Conservation (phyloP, 1,140 invertebrate genomes). For the Tetragnatha versicolor region DNA sequence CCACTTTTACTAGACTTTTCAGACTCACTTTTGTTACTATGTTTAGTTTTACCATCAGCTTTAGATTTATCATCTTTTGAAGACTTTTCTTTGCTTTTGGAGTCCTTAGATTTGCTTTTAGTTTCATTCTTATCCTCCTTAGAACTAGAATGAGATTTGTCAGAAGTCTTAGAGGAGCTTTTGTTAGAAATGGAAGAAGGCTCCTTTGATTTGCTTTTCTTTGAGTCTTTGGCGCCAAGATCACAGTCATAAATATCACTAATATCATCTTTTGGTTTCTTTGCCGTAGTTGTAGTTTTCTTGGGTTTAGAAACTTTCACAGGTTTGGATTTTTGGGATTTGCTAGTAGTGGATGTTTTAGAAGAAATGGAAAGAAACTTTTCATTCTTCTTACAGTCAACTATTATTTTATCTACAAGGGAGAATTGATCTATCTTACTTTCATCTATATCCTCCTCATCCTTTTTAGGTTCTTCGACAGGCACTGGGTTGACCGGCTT, state of each 20-base stretch:
- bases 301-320: not conserved
- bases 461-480: not conserved
- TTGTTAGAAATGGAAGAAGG: not conserved
- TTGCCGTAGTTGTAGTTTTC: no score
- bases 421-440: conserved; percentile 62
- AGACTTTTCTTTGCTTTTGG: conserved; percentile 5
- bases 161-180: not conserved
- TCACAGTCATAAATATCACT: no score
- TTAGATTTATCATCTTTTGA: conserved; percentile 33
- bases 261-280: no score
- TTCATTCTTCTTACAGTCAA: conserved; percentile 56
- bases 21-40: not conserved
- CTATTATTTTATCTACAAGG: conserved; percentile 63
- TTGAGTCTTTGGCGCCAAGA: not conserved
- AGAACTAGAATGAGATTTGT: not conserved
- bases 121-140: not conserved
- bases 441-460: conserved; percentile 12
- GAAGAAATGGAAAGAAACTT: conserved; percentile 56
- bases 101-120: not conserved
- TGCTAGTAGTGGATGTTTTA: not conserved
- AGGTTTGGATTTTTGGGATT: not conserved
- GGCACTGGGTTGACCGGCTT: not conserved
- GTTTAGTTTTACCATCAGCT: not conserved
- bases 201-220: conserved; percentile 12
- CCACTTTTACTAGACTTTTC: not conserved